These are phyloP conservation scores for Psilopsiagon aymara DNA, from an alignment of 2,113 vertebrate species.

Conservation along the genomic window DNA sequence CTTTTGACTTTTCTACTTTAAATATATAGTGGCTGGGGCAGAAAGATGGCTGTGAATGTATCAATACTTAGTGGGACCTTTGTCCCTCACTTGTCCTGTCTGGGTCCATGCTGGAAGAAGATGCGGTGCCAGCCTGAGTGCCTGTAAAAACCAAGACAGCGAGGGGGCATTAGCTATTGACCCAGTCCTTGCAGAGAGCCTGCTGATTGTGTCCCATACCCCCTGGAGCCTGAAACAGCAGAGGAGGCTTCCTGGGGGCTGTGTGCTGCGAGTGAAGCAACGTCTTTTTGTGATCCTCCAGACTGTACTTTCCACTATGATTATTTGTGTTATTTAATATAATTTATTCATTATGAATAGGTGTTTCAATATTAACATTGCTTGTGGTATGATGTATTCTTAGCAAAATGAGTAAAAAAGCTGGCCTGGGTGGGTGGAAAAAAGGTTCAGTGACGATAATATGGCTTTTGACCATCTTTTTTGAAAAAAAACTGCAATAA, in stretches of 20 bases:
- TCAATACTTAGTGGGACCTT: background rate
- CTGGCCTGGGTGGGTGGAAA: background rate
- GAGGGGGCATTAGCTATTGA: accelerated
- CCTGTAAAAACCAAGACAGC: background rate
- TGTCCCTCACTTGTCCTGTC: background rate
- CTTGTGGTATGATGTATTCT: background rate
- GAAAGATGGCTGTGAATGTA: background rate
- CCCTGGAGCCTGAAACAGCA: background rate
- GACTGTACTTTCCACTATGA: background rate
- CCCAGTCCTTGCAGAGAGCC: background rate
- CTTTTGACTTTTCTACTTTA: background rate
- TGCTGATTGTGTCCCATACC: background rate
- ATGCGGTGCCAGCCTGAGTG: background rate
- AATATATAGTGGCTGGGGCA: background rate
- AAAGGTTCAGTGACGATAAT: background rate
- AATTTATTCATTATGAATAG: background rate
- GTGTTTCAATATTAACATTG: background rate
- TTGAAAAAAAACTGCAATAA: background rate
- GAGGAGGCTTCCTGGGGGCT: background rate
- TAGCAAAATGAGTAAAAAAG: constrained; percentile 20
- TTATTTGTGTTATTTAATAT: background rate
- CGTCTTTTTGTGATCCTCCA: background rate
- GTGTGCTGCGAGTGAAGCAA: background rate
- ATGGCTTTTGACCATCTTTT: background rate
- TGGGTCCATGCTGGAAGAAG: background rate